Evolutionary conservation across 2,888 invertebrate species (phyloP).

Genomic region (Acanthosepion pharaonis): DNA sequence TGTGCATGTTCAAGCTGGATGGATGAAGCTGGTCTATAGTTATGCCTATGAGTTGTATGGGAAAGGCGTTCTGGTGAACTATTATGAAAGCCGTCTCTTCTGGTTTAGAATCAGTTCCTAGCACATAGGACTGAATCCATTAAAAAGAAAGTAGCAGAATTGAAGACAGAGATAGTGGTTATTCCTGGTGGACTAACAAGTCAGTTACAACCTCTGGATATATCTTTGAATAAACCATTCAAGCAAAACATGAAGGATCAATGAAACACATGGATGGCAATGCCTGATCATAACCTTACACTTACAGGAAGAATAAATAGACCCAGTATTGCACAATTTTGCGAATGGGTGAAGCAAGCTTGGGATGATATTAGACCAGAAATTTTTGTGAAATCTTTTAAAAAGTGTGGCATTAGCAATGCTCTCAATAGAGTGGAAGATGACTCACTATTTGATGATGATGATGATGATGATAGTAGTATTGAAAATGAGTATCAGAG

Average conservation of each 20-base stretch:
- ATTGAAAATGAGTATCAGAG: no score
- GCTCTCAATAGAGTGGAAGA: no score
- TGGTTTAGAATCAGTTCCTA: not conserved
- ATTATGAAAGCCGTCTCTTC: not conserved
- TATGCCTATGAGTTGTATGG: not conserved
- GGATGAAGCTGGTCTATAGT: not conserved
- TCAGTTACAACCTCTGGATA: not conserved
- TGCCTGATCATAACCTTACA: no score
- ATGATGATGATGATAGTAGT: no score
- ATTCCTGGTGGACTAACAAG: no score
- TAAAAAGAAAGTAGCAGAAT: not conserved
- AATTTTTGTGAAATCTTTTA: not conserved
- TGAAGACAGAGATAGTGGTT: not conserved
- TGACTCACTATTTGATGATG: no score
- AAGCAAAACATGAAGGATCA: not conserved
- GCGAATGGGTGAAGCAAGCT: no score
- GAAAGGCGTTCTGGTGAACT: no score
- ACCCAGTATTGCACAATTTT: no score
- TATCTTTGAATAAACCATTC: not conserved
- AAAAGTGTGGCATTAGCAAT: no score
- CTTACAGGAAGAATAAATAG: no score
- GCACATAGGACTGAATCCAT: not conserved
- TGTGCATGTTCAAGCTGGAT: not conserved
- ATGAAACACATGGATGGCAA: not conserved
- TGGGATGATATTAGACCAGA: no score